phyloP scores from a whole-genome alignment of 2,113 vertebrate species.

The Odontophorus gujanensis region DNA sequence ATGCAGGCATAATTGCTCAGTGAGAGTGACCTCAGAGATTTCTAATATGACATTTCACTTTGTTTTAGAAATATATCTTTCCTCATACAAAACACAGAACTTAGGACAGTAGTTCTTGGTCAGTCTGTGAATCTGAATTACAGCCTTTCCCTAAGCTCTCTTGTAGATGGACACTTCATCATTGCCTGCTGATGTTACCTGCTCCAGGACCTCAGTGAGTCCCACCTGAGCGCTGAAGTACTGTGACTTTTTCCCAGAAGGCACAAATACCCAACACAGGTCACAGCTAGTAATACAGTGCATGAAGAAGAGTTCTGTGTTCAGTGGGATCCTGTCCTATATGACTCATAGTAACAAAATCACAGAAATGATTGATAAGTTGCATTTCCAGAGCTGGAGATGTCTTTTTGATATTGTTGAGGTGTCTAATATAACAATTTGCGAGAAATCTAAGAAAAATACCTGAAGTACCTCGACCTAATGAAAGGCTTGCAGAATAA shows the following conservation, averaged over 20 bases:
- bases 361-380: not conserved
- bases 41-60: not conserved
- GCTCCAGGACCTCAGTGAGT: not conserved
- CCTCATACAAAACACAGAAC: not conserved
- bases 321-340: not conserved
- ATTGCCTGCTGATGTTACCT: not conserved
- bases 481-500: conserved; percentile 44
- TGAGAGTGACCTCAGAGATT: not conserved
- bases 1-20: not conserved
- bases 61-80: not conserved
- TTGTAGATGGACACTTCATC: not conserved
- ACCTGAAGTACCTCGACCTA: conserved; percentile 25
- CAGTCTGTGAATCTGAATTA: not conserved
- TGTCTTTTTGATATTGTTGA: not conserved
- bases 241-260: not conserved
- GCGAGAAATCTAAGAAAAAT: not conserved
- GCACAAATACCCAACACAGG: not conserved
- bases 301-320: not conserved
- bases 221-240: not conserved
- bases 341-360: not conserved
- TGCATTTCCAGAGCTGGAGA: not conserved
- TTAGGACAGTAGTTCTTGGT: not conserved
- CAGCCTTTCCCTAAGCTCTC: not conserved
- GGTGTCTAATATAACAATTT: conserved; percentile 10
- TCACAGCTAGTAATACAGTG: not conserved